Evolutionary conservation across 2,797 vertebrate species (phyloP), one percentile per base, ranked within the genome.

Genomic region (Macropus fuliginosus): DNA sequence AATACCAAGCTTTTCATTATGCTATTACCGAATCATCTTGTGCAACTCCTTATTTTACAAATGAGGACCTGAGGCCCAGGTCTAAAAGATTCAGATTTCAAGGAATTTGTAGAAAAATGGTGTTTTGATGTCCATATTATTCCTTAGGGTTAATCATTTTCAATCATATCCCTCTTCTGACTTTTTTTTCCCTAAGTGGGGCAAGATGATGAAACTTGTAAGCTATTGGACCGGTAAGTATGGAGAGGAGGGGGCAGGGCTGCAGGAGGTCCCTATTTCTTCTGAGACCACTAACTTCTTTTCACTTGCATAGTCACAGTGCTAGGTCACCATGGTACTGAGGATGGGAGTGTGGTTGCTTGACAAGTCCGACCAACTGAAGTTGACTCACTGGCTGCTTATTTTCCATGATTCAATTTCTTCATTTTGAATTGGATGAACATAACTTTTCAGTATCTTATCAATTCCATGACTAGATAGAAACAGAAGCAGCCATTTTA

Each of bases 401-500:
- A 95, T 54, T 92, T 93, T 55, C 34, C 12, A 94, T 92, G 91
- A 54, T 46, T 89, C 28, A 16, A 46, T 93, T 55, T 24, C 95
- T 92, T 74, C 52, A 40, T 54, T 95, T 55, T 91, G 12, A 18
- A 24, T 54, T 94, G 0, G 0, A 91, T 91, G 40, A 74, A 62
- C 46, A 92, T 57, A 52, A 87, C 34, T 95, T 31, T 46, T 52
- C 59, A 93, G 40, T 81, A 9, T 81, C 74, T 81, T 81, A 40
- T 66, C 54, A 90, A 24, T 89, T 46, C 91, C 90, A 56, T 12
- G 55, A n/a, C 18, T 93, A 96, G 93, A 18, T 91, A 93, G 91
- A 59, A 97, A 91, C 66, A 66, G 50, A 91, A 93, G 90, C 59
- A 91, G 31, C 62, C 96, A 91, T 91, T 96, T 95, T 95, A 96